Evolutionary conservation across 2,797 vertebrate species (phyloP).

Genomic region (Choloepus didactylus): DNA sequence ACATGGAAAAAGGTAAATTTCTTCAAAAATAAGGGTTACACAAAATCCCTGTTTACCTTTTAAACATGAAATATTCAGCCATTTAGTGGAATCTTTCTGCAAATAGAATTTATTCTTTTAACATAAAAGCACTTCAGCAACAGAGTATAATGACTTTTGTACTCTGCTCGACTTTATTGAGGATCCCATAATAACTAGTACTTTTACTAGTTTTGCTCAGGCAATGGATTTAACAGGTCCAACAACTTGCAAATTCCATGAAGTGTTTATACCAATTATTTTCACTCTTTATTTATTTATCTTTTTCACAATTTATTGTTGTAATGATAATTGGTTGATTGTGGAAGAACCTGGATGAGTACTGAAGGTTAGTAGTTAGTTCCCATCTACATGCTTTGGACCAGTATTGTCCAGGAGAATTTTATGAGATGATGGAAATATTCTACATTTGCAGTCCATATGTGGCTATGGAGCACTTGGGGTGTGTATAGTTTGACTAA

Average conservation of each 20-base stretch:
- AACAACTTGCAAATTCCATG: not conserved
- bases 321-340: not conserved
- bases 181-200: not conserved
- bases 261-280: not conserved
- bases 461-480: not conserved
- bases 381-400: not conserved
- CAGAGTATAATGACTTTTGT: not conserved
- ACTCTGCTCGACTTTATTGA: not conserved
- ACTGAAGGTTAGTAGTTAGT: not conserved
- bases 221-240: not conserved
- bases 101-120: not conserved
- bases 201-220: not conserved
- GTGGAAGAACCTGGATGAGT: not conserved
- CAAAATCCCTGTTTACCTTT: constrained; percentile 15
- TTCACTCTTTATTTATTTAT: not conserved
- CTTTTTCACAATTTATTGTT: not conserved
- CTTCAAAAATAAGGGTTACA: not conserved
- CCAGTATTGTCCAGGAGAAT: not conserved
- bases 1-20: not conserved
- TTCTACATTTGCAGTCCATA: not conserved
- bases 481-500: not conserved
- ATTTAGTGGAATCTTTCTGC: not conserved
- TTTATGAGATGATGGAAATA: not conserved
- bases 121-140: not conserved
- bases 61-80: constrained; percentile 30